phyloP scores from a whole-genome alignment of 2,113 vertebrate species.

The Chascanopsetta lugubris region DNA sequence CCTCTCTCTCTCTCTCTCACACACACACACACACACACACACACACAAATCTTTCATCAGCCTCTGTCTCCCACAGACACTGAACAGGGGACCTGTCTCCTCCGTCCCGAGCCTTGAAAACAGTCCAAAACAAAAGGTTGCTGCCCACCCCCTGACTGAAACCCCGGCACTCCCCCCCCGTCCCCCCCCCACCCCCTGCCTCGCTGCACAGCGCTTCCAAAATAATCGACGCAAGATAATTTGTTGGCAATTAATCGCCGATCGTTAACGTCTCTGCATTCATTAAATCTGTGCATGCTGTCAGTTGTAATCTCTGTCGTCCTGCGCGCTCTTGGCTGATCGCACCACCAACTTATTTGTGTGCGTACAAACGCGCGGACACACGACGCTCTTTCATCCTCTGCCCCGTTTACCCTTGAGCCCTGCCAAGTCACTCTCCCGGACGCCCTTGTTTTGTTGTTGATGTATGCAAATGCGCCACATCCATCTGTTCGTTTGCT shows the following conservation, averaged over 20 bases:
- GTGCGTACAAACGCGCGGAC: constrained; percentile 22
- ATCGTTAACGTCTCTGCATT: constrained; percentile 56
- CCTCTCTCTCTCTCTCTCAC: constrained; percentile 15
- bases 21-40: constrained; percentile 20
- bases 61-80: constrained; percentile 36
- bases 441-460: constrained; percentile 58
- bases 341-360: constrained; percentile 5
- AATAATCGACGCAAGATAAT: constrained; percentile 70
- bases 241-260: constrained; percentile 60
- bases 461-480: constrained; percentile 62
- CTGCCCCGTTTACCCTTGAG: constrained; percentile 58
- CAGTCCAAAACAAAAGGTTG: constrained; percentile 61
- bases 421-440: constrained; percentile 33
- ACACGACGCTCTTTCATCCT: constrained; percentile 38
- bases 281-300: constrained; percentile 51
- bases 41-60: constrained; percentile 24
- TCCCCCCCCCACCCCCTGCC: constrained; percentile 36
- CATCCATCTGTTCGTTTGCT: constrained; percentile 69
- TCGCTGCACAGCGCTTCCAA: constrained; percentile 44
- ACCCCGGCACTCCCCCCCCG: too few relatives aligned
- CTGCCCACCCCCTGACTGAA: constrained; percentile 32
- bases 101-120: constrained; percentile 23
- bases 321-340: constrained; percentile 27
- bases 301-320: constrained; percentile 16
- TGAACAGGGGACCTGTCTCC: constrained; percentile 34